Conservation (phyloP, 2,113 vertebrate species). For the Meles meles region DNA sequence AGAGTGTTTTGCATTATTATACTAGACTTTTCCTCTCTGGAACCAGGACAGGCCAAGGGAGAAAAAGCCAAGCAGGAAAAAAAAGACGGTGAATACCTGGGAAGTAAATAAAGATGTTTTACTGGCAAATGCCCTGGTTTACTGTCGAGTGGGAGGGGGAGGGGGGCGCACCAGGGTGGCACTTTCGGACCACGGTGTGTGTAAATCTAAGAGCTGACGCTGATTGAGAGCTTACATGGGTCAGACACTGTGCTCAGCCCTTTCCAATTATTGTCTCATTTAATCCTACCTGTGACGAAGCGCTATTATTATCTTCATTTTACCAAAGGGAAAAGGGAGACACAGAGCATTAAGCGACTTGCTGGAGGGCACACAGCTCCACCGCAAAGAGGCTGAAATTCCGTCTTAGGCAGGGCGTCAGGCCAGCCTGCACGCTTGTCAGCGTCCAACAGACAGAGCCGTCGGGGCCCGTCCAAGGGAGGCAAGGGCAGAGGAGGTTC, state of each 20-base stretch:
- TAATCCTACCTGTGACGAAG: constrained; percentile 8
- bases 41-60: not conserved
- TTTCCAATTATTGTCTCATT: constrained; percentile 34
- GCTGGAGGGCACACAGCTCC: not conserved
- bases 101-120: not conserved
- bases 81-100: not conserved
- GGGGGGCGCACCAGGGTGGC: not conserved
- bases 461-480: not conserved
- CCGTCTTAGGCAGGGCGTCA: too few relatives aligned
- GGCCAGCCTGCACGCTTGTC: fast-evolving
- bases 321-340: not conserved
- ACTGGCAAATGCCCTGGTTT: not conserved
- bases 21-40: not conserved
- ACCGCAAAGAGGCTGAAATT: not conserved
- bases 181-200: not conserved
- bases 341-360: not conserved
- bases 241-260: not conserved
- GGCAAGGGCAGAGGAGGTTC: not conserved
- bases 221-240: not conserved
- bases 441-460: not conserved
- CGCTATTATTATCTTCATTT: not conserved
- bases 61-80: not conserved
- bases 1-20: too few relatives aligned
- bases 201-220: not conserved
- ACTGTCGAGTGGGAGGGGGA: not conserved